Evolutionary conservation across 2,113 vertebrate species (phyloP).

Genomic region (Ivindomyrus marchei): DNA sequence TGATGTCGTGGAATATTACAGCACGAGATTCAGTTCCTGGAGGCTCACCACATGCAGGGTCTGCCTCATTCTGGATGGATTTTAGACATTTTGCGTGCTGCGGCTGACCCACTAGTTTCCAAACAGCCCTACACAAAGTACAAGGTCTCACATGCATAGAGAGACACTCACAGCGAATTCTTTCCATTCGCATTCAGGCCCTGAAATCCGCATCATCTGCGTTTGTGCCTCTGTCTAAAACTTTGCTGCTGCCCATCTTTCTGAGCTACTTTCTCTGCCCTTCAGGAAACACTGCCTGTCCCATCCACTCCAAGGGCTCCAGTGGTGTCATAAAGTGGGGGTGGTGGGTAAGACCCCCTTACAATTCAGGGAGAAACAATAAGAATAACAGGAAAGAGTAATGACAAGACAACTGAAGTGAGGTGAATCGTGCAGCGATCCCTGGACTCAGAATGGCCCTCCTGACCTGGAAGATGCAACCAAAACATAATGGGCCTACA

Average conservation of each 20-base stretch:
- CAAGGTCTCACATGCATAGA: background rate
- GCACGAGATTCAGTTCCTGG: background rate
- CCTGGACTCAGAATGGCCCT: background rate
- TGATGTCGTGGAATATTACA: background rate
- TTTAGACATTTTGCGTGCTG: slow-evolving; percentile 4
- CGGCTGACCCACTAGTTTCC: background rate
- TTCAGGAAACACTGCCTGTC: background rate
- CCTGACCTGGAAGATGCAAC: background rate
- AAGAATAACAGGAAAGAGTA: background rate
- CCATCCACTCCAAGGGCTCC: background rate
- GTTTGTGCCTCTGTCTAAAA: background rate
- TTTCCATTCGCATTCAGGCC: background rate
- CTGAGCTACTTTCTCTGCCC: background rate
- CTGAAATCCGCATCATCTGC: background rate
- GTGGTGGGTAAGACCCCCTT: background rate
- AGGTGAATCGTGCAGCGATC: background rate
- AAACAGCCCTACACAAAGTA: background rate
- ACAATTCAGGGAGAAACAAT: background rate
- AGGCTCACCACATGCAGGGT: background rate
- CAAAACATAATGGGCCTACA: background rate
- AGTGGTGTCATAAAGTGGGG: background rate
- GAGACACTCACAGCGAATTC: background rate
- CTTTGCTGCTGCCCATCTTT: background rate
- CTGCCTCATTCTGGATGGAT: background rate
- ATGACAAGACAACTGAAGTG: background rate